These are phyloP conservation scores for Umimayanthus kanabou DNA, from an alignment of 92 coral and sea anemone species.

Conservation along the genomic window DNA sequence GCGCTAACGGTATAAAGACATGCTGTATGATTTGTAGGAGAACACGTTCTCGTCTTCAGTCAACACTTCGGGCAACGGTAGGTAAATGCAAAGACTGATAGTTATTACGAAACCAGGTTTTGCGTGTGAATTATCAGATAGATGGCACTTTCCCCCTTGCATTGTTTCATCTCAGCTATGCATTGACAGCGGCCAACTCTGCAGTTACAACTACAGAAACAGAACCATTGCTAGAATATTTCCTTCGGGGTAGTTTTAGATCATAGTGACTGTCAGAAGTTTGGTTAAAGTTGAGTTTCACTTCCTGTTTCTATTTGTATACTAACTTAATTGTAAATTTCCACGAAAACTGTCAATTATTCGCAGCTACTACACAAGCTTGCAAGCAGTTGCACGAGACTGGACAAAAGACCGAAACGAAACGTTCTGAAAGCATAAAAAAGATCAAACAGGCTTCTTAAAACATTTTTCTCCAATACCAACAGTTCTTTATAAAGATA, in stretches of 20 bases:
- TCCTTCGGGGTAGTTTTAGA: background rate
- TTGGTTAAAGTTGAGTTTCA: background rate
- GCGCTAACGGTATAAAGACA: slow-evolving; percentile 17
- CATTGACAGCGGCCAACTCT: background rate
- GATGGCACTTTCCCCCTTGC: background rate
- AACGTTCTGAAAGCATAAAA: background rate
- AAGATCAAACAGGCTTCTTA: background rate
- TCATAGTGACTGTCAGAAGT: background rate
- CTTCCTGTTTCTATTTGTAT: slow-evolving; percentile 1
- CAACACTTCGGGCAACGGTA: slow-evolving; percentile 8
- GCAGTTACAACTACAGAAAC: background rate
- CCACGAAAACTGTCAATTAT: background rate
- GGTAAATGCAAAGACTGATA: background rate
- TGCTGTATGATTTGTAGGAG: background rate
- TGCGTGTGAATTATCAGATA: background rate
- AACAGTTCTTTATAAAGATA: background rate
- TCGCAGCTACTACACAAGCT: background rate
- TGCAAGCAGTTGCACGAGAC: background rate
- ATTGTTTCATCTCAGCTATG: background rate
- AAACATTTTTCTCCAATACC: background rate
- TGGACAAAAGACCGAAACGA: background rate
- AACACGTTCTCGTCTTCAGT: background rate
- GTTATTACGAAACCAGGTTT: background rate
- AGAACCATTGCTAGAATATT: background rate
- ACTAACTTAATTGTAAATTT: background rate